phyloP scores from a whole-genome alignment of 30 jellyfish, hydroid and myxozoan species.

The Aurelia sp. region DNA sequence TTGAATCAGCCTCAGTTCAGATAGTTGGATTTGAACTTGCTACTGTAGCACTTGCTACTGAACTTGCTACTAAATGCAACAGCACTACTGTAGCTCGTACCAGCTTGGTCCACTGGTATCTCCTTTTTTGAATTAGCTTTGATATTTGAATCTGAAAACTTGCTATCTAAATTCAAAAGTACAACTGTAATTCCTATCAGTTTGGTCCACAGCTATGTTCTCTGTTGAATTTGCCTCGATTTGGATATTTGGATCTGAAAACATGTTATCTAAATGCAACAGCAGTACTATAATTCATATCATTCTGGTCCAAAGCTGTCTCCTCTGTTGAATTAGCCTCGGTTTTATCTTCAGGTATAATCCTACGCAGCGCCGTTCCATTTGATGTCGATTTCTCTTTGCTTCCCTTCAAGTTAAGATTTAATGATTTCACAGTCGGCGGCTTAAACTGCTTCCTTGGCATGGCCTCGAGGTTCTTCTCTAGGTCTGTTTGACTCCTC shows the following conservation, averaged over 20 bases:
- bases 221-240: conserved; percentile 9
- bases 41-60: too few relatives aligned
- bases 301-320: conserved; percentile 26
- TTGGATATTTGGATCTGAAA: too few relatives aligned
- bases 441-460: conserved; percentile 28
- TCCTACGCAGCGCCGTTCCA: conserved; percentile 29
- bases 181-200: conserved; percentile 1
- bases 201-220: conserved; percentile 14
- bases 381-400: conserved; percentile 25
- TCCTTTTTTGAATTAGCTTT: background rate
- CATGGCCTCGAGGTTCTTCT: background rate
- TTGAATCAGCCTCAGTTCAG: conserved; percentile 7
- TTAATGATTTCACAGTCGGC: background rate
- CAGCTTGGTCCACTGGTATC: conserved; percentile 12
- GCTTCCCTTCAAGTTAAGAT: background rate
- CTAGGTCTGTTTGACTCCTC: conserved; percentile 4
- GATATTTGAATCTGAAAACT: too few relatives aligned
- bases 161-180: conserved; percentile 10
- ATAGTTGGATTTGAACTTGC: too few relatives aligned
- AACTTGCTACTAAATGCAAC: too few relatives aligned
- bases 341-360: conserved; percentile 16
- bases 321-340: conserved; percentile 28
- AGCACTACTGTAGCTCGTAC: background rate
- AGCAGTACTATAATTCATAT: conserved; percentile 3
- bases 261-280: conserved; percentile 24